Evolutionary conservation across 2,113 vertebrate genomes (phyloP).

Genomic region (Myrmophylax atrothorax): DNA sequence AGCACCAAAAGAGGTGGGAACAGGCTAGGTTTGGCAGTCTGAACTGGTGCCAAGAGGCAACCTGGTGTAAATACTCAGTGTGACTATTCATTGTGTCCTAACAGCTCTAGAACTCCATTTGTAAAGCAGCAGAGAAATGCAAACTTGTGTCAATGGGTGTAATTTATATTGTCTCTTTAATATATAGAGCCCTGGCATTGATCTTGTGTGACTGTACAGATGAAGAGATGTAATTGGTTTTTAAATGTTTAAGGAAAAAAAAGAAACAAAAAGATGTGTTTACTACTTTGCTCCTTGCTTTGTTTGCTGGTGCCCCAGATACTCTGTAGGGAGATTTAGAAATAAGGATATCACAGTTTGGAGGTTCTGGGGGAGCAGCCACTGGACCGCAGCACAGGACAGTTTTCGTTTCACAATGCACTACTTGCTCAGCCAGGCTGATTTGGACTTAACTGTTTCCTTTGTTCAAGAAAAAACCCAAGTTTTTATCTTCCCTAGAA

Average conservation of each 20-base stretch:
- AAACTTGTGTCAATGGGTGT: slow-evolving; percentile 77
- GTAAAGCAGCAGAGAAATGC: slow-evolving; percentile 64
- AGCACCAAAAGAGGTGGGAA: slow-evolving; percentile 32
- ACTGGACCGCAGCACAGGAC: background rate
- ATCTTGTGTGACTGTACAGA: slow-evolving; percentile 81
- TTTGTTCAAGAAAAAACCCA: background rate
- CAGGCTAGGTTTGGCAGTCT: background rate
- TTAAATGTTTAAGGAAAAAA: slow-evolving; percentile 69
- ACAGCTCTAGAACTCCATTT: slow-evolving; percentile 36
- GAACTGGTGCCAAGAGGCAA: slow-evolving; percentile 33
- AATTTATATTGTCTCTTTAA: slow-evolving; percentile 84
- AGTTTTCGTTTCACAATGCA: background rate
- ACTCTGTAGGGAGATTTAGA: slow-evolving; percentile 62
- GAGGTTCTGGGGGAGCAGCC: background rate
- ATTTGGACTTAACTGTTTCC: background rate
- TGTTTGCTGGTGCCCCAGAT: slow-evolving; percentile 57
- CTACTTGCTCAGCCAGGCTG: background rate
- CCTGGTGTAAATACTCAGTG: slow-evolving; percentile 67
- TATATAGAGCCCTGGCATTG: slow-evolving; percentile 79
- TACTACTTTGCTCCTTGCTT: slow-evolving; percentile 68
- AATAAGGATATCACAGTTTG: slow-evolving; percentile 62
- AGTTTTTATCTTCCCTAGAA: background rate
- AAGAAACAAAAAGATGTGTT: slow-evolving; percentile 59
- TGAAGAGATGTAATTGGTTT: slow-evolving; percentile 76
- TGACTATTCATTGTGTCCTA: slow-evolving; percentile 72